phyloP scores from a whole-genome alignment of 2,888 invertebrate genomes.

The Ellobium chinense region DNA sequence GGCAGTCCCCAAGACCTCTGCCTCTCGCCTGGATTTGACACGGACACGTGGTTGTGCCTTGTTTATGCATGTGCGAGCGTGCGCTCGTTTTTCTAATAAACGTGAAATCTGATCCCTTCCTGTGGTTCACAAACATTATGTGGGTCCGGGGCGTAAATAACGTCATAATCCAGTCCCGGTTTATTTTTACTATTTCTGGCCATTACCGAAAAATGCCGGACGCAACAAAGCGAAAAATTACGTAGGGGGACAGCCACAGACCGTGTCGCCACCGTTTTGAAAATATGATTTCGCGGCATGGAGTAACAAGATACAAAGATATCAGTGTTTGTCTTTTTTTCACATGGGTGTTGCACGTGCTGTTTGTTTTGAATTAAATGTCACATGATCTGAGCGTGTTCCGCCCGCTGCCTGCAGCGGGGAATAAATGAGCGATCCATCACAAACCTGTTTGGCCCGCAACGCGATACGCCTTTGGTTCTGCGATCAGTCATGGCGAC shows the following conservation, averaged over 20 bases:
- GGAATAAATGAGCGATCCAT: neutral
- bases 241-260: neutral
- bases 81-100: too few species aligned
- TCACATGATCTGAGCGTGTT: neutral
- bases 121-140: too few species aligned
- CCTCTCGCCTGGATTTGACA: too few species aligned
- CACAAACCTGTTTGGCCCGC: neutral
- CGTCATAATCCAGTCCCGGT: too few species aligned
- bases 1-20: too few species aligned
- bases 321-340: neutral
- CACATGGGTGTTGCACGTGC: constrained; percentile 17
- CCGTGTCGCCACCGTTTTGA: neutral
- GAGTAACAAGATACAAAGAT: constrained; percentile 6
- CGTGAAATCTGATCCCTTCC: too few species aligned
- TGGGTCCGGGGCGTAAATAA: too few species aligned
- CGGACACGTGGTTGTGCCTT: too few species aligned
- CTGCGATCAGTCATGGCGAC: neutral
- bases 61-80: too few species aligned
- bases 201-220: neutral
- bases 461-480: neutral
- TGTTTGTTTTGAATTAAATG: constrained; percentile 21
- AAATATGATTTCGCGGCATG: constrained; percentile 13
- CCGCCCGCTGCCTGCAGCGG: neutral
- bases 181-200: too few species aligned
- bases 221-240: neutral